Base-by-base conservation (phyloP, 2,888 invertebrate species). In the Pheosia gnoma region DNA sequence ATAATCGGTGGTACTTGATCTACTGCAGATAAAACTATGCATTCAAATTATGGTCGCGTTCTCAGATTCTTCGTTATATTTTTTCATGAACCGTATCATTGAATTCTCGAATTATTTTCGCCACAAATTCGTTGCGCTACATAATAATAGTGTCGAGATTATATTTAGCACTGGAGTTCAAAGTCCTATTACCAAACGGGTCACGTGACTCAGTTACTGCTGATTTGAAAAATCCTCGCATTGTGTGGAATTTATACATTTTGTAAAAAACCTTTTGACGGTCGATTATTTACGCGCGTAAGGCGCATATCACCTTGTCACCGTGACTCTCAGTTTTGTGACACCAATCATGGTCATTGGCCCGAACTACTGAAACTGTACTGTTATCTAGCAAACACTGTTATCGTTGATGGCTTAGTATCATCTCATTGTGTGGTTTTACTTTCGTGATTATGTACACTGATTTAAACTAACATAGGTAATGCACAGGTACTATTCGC, bases 281-380 rank as follows among this genome's bases (percentile, higher is more conserved):
- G 41, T 45, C 58, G 56, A 65, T 68, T 69, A 58, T 67, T 60
- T 63, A 55, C 63, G 58, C 61, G 56, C 52, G 63, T 57, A 62
- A 71, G 70, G 60, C 70, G 68, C 64, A 71, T 78, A 82, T 75
- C 67, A 68, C 64, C 69, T 66, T 75, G 81, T 86, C 85, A 88
- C 77, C 79, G 74, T 88, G 84, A 88, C 83, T 79, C 61, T 78
- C 71, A 69, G 57, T 70, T 82, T 83, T 83, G 75, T 80, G 83
- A 78, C 84, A 87, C 82, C 70, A 77, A 84, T 86, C 62, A 59
- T 80, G 86, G 87, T 80, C 90, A 83, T 73, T 79, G 85, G 77
- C 86, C 85, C 72, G 66, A 43, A 75, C 71, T 68, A 65, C 74
- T 68, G 81, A 82, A 82, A 84, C 79, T 74, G 79, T 80, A 72